Base-by-base conservation (phyloP, 2,113 vertebrate genomes). In the Gymnarchus niloticus region DNA sequence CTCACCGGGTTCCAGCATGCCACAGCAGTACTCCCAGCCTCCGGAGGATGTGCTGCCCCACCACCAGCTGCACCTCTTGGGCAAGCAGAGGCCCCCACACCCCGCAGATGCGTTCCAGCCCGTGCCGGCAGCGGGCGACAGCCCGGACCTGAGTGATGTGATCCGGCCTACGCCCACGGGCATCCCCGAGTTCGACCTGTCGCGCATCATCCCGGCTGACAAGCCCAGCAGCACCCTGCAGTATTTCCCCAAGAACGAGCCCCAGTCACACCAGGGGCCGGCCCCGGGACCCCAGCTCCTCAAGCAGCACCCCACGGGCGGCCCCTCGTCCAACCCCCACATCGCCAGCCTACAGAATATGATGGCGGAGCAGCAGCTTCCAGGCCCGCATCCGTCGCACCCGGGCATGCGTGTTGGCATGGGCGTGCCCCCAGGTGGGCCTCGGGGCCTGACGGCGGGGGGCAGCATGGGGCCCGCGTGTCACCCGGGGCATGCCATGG, bases 141-240 rank as follows among this genome's bases (percentile, higher is more conserved):
- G 94, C 28, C 97, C 97, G 0, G 98, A 99, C 92, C 94, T 99
- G 84, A 98, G 97, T 0, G 98, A 99, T 76, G 98, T 99, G 84
- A 99, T 99, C 89, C 95, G 98, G 69, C 95, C 97, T 85, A 95
- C 95, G 1, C 96, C 97, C 78, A 96, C 97, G 0, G 98, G 98
- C 7, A 99, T 99, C 90, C 98, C 97, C 0, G 97, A 99, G 91
- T 99, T 99, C 57, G 98, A 99, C 91, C 93, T 99, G 33, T 99
- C 98, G 23, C 95, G 97, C 88, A 99, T 99, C 95, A 99, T 99
- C 95, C 98, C 98, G 0, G 96, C 98, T 0, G 98, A 99, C 93
- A 99, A 99, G 90, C 98, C 98, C 56, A 99, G 98, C 91, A 98
- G 97, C 96, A 99, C 98, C 61, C 95, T 99, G 89, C 97, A 98